phyloP scores from a whole-genome alignment of 2,113 vertebrate species.

The Struthio camelus region DNA sequence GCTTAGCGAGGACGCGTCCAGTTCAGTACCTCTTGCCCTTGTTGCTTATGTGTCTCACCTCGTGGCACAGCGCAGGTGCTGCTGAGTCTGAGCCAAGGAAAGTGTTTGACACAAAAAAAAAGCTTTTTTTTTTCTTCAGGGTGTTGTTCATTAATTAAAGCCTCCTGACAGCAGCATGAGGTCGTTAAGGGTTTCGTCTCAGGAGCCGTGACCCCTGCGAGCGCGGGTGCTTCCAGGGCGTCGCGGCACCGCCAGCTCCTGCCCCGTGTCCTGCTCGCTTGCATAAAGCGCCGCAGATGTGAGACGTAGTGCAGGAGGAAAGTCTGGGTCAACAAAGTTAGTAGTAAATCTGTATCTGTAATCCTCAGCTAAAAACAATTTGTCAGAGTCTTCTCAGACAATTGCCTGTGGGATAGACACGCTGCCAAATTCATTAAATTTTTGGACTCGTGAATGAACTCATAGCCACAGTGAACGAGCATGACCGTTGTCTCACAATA shows the following conservation, averaged over 20 bases:
- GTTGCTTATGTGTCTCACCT: no score
- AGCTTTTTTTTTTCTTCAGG: neutral
- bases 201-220: accelerated
- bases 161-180: accelerated
- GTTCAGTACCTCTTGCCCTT: no score
- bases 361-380: neutral
- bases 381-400: accelerated
- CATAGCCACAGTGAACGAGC: accelerated
- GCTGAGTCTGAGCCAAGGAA: neutral
- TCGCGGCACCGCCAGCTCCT: accelerated
- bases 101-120: accelerated
- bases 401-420: accelerated
- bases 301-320: neutral
- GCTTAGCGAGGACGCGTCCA: no score
- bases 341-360: neutral
- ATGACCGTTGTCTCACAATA: accelerated
- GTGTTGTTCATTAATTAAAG: neutral
- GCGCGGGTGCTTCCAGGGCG: neutral
- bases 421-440: neutral
- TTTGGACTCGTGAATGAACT: neutral
- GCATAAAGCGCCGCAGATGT: neutral
- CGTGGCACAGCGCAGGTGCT: neutral
- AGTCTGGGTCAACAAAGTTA: neutral
- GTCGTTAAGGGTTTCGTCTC: accelerated
- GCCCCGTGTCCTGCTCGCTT: accelerated